Evolutionary conservation across 2,888 invertebrate genomes (phyloP), one percentile per base, ranked within the genome.

Genomic region (Euphydryas editha): DNA sequence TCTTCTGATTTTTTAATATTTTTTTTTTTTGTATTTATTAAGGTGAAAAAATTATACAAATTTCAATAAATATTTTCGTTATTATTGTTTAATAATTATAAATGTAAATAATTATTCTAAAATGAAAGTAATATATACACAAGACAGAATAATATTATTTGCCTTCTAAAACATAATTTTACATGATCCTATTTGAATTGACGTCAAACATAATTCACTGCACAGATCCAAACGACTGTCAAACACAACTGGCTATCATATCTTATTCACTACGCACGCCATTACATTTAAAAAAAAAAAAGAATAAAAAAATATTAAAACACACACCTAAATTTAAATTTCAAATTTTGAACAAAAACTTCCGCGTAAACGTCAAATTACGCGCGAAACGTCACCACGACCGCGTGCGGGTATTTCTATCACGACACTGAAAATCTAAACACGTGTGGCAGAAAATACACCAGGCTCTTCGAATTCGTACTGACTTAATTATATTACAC

Each of bases 401-500:
- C 83, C 82, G 76, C 73, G 68, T 81, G 76, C 81, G 69, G 70
- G 72, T 81, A 81, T 81, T 77, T 76, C 85, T 81, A 76, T 78
- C 82, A 82, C 81, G 82, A 73, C 75, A 89, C 89, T 89, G 88
- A 84, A 83, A 84, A 83, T 78, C 73, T 68, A 73, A 82, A 76
- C 88, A 88, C 86, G 87, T 88, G 88, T 81, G 85, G 79, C 76
- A 73, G 77, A 75, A 79, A 76, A 78, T 74, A 76, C 76, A 73
- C 70, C 64, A 56, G n/a, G 62, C 17, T 57, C 30, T 46, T 20
- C 47, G 20, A 57, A 20, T 49, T 30, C 49, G 54, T 30, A 69
- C 78, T 56, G 74, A 47, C 72, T 18, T 67, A 76, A 69, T 62
- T 59, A 55, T 56, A 21, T 36, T 11, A 8, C 39, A 39, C 7